These are phyloP conservation scores for Montipora sp. DNA, from an alignment of 64 coral and sea anemone species.

Conservation along the genomic window DNA sequence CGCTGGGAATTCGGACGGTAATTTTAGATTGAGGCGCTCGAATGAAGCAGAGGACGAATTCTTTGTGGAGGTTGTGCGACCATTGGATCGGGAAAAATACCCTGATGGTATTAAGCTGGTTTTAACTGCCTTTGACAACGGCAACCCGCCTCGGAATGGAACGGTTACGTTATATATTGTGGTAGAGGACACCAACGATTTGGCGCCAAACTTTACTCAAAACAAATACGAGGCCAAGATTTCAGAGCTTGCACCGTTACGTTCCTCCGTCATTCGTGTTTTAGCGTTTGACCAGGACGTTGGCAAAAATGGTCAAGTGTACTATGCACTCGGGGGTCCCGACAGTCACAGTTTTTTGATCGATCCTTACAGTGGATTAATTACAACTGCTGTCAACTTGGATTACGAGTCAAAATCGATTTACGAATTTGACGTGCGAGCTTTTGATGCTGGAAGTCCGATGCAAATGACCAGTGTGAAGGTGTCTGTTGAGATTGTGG, in stretches of 20 bases:
- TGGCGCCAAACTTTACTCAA: constrained; percentile 62
- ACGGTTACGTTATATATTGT: constrained; percentile 41
- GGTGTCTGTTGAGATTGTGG: constrained; percentile 74
- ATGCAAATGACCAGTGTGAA: constrained; percentile 62
- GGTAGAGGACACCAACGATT: constrained; percentile 72
- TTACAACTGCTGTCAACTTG: constrained; percentile 50
- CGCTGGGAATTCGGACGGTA: constrained; percentile 37
- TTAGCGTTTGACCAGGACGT: constrained; percentile 68
- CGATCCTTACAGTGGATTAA: constrained; percentile 55
- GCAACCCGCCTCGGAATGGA: constrained; percentile 51
- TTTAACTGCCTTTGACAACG: constrained; percentile 77
- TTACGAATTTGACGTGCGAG: constrained; percentile 69
- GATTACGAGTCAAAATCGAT: constrained; percentile 61
- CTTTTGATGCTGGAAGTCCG: constrained; percentile 48
- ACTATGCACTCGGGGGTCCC: constrained; percentile 54
- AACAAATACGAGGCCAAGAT: constrained; percentile 35
- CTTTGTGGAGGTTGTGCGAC: constrained; percentile 19
- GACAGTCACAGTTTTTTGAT: constrained; percentile 67
- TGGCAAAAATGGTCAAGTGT: constrained; percentile 66
- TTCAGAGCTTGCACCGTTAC: constrained; percentile 40
- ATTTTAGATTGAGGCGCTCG: constrained; percentile 49
- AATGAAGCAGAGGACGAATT: constrained; percentile 1
- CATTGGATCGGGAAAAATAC: constrained; percentile 36
- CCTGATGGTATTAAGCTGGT: constrained; percentile 35
- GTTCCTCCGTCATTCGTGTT: constrained; percentile 54